These are phyloP conservation scores for Acanthornis magna DNA, from an alignment of 2,797 vertebrate genomes.

Conservation along the genomic window DNA sequence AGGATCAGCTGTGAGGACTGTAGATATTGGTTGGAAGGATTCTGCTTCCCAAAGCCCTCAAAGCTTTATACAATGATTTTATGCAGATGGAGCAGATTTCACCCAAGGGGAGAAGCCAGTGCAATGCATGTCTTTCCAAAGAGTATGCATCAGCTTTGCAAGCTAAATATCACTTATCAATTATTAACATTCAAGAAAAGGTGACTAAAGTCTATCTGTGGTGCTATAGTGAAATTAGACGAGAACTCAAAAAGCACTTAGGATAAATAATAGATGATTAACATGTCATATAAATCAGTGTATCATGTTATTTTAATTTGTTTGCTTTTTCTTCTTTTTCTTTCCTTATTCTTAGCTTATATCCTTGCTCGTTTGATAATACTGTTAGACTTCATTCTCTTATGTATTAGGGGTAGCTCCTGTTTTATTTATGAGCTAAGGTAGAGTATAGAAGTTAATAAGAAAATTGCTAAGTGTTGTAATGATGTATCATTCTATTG, in stretches of 20 bases:
- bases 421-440: slow-evolving; percentile 16
- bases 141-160: slow-evolving; percentile 3
- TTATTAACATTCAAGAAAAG: slow-evolving; percentile 60
- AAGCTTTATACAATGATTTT: neutral
- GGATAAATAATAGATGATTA: slow-evolving; percentile 66
- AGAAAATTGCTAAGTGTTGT: neutral
- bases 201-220: slow-evolving; percentile 52
- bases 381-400: neutral
- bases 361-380: neutral
- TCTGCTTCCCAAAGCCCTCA: neutral
- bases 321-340: slow-evolving; percentile 35
- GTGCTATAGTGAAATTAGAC: slow-evolving; percentile 44
- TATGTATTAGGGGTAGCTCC: neutral
- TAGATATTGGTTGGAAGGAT: neutral
- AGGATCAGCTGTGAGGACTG: neutral
- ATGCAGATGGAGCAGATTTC: slow-evolving; percentile 23
- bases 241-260: slow-evolving; percentile 58
- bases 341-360: slow-evolving; percentile 3
- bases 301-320: slow-evolving; percentile 61
- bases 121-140: neutral
- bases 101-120: neutral
- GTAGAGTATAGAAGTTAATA: neutral
- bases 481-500: neutral
- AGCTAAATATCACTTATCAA: slow-evolving; percentile 55
- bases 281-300: slow-evolving; percentile 45